phyloP scores from a whole-genome alignment of 2,797 vertebrate species.

The Rhinogobio ventralis region DNA sequence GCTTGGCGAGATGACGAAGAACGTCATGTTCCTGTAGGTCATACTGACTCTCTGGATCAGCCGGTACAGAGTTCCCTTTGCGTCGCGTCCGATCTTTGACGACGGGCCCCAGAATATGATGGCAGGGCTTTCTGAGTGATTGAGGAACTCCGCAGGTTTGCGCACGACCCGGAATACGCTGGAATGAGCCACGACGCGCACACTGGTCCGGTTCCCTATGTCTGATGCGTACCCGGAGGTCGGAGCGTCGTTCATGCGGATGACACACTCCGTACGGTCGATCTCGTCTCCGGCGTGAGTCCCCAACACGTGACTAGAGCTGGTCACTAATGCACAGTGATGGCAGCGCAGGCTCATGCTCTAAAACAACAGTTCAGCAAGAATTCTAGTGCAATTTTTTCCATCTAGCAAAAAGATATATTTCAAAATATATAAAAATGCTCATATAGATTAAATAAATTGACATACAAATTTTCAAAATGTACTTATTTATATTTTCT shows the following conservation, averaged over 20 bases:
- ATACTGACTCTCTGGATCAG: slow-evolving; percentile 88
- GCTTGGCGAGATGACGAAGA: slow-evolving; percentile 82
- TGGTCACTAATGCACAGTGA: slow-evolving; percentile 90
- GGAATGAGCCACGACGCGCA: slow-evolving; percentile 94
- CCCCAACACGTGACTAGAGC: slow-evolving; percentile 94
- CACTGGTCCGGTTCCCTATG: slow-evolving; percentile 89
- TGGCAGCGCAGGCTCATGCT: slow-evolving; percentile 85
- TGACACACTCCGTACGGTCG: slow-evolving; percentile 87
- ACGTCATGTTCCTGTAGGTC: slow-evolving; percentile 85
- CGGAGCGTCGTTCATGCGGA: slow-evolving; percentile 97
- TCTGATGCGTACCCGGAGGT: slow-evolving; percentile 85
- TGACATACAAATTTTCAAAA: no score
- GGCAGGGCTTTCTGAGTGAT: slow-evolving; percentile 76
- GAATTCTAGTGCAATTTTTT: not conserved
- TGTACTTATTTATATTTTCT: not conserved
- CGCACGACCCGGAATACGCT: slow-evolving; percentile 91
- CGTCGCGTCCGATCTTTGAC: slow-evolving; percentile 86
- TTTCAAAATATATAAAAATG: not conserved
- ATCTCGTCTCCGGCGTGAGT: slow-evolving; percentile 84
- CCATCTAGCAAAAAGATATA: not conserved
- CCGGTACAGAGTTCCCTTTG: slow-evolving; percentile 84
- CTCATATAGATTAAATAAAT: not conserved
- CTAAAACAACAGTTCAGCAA: slow-evolving; percentile 70
- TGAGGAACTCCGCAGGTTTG: slow-evolving; percentile 88
- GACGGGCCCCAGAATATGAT: slow-evolving; percentile 96